Conservation (phyloP, 2,113 vertebrate genomes). For the Mystacornis crossleyi region DNA sequence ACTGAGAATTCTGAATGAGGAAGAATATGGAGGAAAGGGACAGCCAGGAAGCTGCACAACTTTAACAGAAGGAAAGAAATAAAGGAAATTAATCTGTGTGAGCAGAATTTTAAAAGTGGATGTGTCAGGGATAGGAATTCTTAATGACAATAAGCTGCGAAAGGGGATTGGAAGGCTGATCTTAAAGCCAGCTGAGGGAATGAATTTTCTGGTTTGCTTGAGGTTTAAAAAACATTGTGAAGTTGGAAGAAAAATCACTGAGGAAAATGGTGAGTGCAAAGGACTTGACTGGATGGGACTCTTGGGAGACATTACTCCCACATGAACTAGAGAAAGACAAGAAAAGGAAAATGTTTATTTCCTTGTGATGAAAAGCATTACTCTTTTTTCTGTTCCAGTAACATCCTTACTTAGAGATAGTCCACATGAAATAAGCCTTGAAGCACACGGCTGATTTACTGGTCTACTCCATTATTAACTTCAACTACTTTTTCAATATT, state of each 20-base stretch:
- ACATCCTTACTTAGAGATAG: neutral
- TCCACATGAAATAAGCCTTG: neutral
- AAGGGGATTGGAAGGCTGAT: neutral
- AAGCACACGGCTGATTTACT: neutral
- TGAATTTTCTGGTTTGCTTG: neutral
- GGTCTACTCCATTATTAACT: neutral
- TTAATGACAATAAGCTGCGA: neutral
- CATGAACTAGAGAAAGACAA: neutral
- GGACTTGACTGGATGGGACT: neutral
- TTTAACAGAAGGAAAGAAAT: neutral
- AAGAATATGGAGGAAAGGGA: neutral
- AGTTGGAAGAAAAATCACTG: neutral
- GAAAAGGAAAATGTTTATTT: neutral
- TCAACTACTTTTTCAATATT: neutral
- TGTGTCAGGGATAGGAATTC: neutral
- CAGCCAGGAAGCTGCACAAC: neutral
- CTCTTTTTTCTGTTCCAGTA: neutral
- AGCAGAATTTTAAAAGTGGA: neutral
- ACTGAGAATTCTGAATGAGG: neutral
- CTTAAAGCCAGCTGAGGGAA: neutral
- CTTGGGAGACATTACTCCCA: neutral
- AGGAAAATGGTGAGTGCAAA: slow-evolving; percentile 11
- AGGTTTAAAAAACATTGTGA: neutral
- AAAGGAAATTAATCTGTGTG: neutral
- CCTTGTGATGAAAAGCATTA: neutral